Base-by-base conservation (phyloP, 2,113 vertebrate genomes). In the Leiothrix lutea region DNA sequence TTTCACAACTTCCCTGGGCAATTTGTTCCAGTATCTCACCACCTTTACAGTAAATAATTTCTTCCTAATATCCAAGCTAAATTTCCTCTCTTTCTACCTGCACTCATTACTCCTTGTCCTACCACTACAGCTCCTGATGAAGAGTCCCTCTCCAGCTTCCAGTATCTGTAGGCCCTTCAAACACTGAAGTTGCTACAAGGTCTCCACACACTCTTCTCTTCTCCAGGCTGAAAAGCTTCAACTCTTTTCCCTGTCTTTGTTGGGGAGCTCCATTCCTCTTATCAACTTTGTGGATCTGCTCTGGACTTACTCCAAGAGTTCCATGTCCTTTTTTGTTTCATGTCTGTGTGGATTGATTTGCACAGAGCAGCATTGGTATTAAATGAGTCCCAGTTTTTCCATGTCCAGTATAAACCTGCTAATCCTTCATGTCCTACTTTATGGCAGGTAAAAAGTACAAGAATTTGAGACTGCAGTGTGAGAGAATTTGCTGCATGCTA, bases 361-460 rank as follows among this genome's bases (percentile, higher is more conserved):
- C 24, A 25, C 29, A 64, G 36, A 56, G 33, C 21, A 56, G 16
- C 54, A 44, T 8, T 0, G 0, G 4, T 13, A 18, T 9, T n/a
- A 60, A 44, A 70, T 3, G 13, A 88, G 12, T 42, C 56, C 31
- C 0, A 33, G 0, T 44, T 64, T 64, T 35, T 5, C 11, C 50
- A 57, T 56, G 60, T 38, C 56, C n/a, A 29, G 28, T 29, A 67
- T 29, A 67, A 54, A 81, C 33, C 33, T 40, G 13, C 36, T 64
- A 53, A 78, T 64, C 25, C 22, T 79, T 61, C 3, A 1, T 35
- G 35, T 23, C 38, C 69, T 64, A n/a, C 28, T 60, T 65, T 15
- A 19, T 4, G 28, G 5, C 48, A 72, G 28, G 48, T 71, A 33
- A 64, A 81, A 83, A 50, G 10, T 21, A 60, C 29, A 78, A 50